A percentile compares a stretch with the other conserved stretches of the same genome.
phyloP scores from a whole-genome alignment of 2,113 vertebrate genomes.

The Cyanoramphus novaezelandiae region DNA sequence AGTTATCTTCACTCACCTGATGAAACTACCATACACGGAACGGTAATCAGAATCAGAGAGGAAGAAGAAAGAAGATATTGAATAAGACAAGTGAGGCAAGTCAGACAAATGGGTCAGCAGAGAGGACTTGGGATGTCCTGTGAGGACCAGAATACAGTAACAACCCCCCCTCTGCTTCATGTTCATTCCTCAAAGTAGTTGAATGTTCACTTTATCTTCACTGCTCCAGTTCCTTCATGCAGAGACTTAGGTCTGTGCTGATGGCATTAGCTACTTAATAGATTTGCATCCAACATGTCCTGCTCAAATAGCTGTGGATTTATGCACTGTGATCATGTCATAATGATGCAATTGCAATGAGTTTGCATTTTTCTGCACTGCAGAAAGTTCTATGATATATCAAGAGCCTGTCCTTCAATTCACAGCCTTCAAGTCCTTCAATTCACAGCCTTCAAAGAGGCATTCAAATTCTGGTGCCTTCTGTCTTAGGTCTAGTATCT shows the following conservation, averaged over 20 bases:
- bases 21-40: neutral
- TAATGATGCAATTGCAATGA: neutral
- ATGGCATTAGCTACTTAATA: neutral
- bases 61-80: neutral
- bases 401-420: neutral
- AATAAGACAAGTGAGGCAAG: neutral
- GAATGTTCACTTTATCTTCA: neutral
- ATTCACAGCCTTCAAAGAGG: neutral
- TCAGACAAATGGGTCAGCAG: neutral
- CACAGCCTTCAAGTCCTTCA: neutral
- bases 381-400: neutral
- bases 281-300: neutral
- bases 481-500: neutral
- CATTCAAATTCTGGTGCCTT: neutral
- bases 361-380: conserved; percentile 13
- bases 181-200: neutral
- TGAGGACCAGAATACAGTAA: neutral
- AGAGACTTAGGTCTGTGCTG: neutral
- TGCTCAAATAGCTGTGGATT: neutral
- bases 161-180: neutral
- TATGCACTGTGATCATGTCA: neutral
- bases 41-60: neutral
- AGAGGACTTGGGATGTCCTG: neutral
- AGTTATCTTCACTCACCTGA: neutral
- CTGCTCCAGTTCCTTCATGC: neutral